phyloP scores from a whole-genome alignment of 1,140 invertebrate species.

The Cotesia typhae region DNA sequence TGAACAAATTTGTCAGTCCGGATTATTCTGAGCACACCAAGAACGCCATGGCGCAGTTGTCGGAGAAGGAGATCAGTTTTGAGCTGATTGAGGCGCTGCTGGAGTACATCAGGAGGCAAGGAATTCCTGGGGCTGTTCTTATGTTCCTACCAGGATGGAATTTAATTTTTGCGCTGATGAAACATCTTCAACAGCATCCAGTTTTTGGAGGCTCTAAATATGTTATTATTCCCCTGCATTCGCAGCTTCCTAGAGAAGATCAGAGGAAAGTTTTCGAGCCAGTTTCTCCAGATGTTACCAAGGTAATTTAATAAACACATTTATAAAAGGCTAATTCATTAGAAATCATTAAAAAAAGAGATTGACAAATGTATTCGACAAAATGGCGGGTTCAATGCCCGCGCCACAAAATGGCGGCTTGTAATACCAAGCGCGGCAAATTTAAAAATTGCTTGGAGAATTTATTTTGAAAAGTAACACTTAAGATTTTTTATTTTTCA shows the following conservation, averaged over 20 bases:
- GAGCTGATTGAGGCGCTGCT: slow-evolving; percentile 89
- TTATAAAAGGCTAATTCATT: too few relatives aligned
- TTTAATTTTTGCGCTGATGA: slow-evolving; percentile 91
- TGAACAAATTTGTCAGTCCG: slow-evolving; percentile 72
- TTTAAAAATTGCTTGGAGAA: too few relatives aligned
- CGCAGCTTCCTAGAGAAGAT: slow-evolving; percentile 89
- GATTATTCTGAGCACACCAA: slow-evolving; percentile 70
- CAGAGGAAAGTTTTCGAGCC: slow-evolving; percentile 87
- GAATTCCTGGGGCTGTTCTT: slow-evolving; percentile 84
- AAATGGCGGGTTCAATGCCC: too few relatives aligned
- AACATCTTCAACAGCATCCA: slow-evolving; percentile 80
- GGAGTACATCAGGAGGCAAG: slow-evolving; percentile 76
- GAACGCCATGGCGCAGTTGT: slow-evolving; percentile 77
- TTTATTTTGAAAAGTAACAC: too few relatives aligned
- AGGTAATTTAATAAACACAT: slow-evolving; percentile 65
- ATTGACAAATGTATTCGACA: too few relatives aligned
- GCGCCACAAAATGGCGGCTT: too few relatives aligned
- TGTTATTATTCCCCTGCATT: slow-evolving; percentile 85
- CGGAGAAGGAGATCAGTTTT: slow-evolving; percentile 91
- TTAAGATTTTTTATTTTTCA: too few relatives aligned
- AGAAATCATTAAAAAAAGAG: too few relatives aligned
- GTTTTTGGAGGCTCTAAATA: slow-evolving; percentile 77
- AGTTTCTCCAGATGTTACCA: slow-evolving; percentile 76
- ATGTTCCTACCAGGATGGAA: slow-evolving; percentile 96
- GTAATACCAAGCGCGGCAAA: too few relatives aligned